These are phyloP conservation scores for Amphiprion ocellaris DNA, from an alignment of 2,113 vertebrate genomes.

Conservation along the genomic window DNA sequence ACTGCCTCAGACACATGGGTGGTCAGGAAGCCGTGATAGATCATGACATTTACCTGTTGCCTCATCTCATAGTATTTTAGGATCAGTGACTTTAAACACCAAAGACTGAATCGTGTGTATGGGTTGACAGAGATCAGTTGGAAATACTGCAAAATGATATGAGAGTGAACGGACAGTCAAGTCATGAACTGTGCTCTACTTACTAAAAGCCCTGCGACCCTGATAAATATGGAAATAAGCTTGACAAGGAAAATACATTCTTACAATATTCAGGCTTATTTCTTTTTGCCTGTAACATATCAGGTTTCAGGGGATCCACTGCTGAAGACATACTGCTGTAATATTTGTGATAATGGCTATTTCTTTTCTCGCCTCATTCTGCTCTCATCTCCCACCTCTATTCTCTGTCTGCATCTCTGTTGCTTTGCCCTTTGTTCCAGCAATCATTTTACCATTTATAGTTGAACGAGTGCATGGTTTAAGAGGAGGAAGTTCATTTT, in stretches of 20 bases:
- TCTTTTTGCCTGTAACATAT: neutral
- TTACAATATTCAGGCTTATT: neutral
- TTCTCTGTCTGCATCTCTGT: neutral
- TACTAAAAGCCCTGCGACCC: too few relatives aligned
- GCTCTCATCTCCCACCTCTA: slow-evolving; percentile 4
- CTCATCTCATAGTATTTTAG: slow-evolving; percentile 17
- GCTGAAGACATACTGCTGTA: slow-evolving; percentile 2
- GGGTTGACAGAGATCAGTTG: slow-evolving; percentile 1
- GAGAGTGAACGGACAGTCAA: too few relatives aligned
- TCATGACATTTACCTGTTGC: slow-evolving; percentile 15
- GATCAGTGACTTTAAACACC: slow-evolving; percentile 27
- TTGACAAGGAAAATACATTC: neutral
- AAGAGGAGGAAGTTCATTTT: slow-evolving; percentile 10
- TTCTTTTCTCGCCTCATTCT: slow-evolving; percentile 19
- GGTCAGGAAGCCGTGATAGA: neutral
- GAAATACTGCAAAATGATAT: neutral
- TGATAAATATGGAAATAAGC: neutral
- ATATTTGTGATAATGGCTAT: slow-evolving; percentile 42
- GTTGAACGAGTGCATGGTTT: slow-evolving; percentile 13
- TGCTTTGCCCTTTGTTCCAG: slow-evolving; percentile 24
- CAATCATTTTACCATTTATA: slow-evolving; percentile 14
- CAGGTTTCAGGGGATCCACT: slow-evolving; percentile 21
- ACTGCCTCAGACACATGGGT: neutral
- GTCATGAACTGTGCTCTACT: too few relatives aligned
- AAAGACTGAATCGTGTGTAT: neutral